Conservation (phyloP, 2,113 vertebrate species). For the Aphyosemion australe region DNA sequence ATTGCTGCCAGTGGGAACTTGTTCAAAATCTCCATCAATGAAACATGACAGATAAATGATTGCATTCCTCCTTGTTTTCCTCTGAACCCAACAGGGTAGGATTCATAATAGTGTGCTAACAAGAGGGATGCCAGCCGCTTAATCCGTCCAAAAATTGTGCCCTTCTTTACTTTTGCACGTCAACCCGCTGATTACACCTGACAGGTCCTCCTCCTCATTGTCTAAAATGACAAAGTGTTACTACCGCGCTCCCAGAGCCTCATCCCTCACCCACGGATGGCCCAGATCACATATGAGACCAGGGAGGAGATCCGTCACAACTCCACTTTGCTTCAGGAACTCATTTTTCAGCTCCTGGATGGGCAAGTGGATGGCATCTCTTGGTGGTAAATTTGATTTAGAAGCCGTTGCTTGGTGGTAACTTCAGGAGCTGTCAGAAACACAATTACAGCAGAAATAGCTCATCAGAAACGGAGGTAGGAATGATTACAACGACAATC, state of each 20-base stretch:
- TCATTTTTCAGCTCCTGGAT: slow-evolving; percentile 59
- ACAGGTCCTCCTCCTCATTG: slow-evolving; percentile 56
- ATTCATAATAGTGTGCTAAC: slow-evolving; percentile 63
- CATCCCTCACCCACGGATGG: slow-evolving; percentile 63
- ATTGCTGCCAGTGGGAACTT: slow-evolving; percentile 23
- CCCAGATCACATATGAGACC: slow-evolving; percentile 65
- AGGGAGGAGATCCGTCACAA: slow-evolving; percentile 62
- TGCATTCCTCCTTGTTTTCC: slow-evolving; percentile 32
- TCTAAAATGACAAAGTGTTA: slow-evolving; percentile 65
- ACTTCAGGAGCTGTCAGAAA: slow-evolving; percentile 43
- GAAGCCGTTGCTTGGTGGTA: slow-evolving; percentile 45
- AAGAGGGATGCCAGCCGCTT: slow-evolving; percentile 46
- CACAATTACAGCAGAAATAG: slow-evolving; percentile 52
- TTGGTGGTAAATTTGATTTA: slow-evolving; percentile 69
- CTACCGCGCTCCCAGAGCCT: slow-evolving; percentile 39
- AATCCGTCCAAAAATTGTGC: slow-evolving; percentile 50
- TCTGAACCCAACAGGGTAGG: slow-evolving; percentile 37
- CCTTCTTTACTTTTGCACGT: slow-evolving; percentile 43
- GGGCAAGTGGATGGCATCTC: slow-evolving; percentile 41
- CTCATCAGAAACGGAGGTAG: slow-evolving; percentile 53
- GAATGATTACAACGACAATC: slow-evolving; percentile 45
- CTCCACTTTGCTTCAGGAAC: slow-evolving; percentile 52
- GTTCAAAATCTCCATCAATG: slow-evolving; percentile 18
- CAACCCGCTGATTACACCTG: slow-evolving; percentile 59
- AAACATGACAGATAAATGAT: slow-evolving; percentile 43